Base-by-base conservation (phyloP, 2,888 invertebrate species). In the Leucania comma region DNA sequence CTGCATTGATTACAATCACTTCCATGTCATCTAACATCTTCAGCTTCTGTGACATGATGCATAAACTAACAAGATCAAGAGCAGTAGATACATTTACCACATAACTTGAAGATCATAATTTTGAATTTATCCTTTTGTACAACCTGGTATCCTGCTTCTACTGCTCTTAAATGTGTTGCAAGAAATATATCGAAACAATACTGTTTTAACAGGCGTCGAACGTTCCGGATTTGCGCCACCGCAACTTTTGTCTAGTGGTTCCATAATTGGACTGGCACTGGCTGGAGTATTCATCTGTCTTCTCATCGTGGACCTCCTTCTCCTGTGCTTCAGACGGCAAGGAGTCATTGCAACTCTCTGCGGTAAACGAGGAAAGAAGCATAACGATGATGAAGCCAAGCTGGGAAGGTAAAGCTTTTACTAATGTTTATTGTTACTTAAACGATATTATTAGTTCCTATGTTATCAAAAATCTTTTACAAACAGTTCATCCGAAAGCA, bases 241-340 rank as follows among this genome's bases (percentile, higher is more conserved):
- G 24, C 96, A 97, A 72, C 91, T 96, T 63, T 95, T 98, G 77
- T 97, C 97, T 83, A 98, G 97, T 86, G 97, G 97, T 20, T 97
- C 98, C 70, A 98, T 99, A 86, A 98, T 99, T 85, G 98, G 98
- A 78, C 97, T 99, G 85, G 98, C 99, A 46, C 96, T 99, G 73
- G 98, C 97, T 54, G 98, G 98, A 59, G 97, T 99, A 58, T 96
- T 98, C 63, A 94, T 98, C 81, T 96, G 99, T 78, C 96, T 99
- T 75, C 94, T 99, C 86, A 96, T 99, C 80, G 97, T 99, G 85
- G 99, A 99, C 91, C 96, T 99, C 12, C 96, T 98, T 51, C 98
- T 99, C 90, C 98, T 97, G 91, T 95, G 97, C 96, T 93, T 96
- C 79, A 96, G 97, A 88, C 93, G 96, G 67, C 96, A 97, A 88